Conservation (phyloP, 2,888 invertebrate genomes). For the Drosophila prostipennis region DNA sequence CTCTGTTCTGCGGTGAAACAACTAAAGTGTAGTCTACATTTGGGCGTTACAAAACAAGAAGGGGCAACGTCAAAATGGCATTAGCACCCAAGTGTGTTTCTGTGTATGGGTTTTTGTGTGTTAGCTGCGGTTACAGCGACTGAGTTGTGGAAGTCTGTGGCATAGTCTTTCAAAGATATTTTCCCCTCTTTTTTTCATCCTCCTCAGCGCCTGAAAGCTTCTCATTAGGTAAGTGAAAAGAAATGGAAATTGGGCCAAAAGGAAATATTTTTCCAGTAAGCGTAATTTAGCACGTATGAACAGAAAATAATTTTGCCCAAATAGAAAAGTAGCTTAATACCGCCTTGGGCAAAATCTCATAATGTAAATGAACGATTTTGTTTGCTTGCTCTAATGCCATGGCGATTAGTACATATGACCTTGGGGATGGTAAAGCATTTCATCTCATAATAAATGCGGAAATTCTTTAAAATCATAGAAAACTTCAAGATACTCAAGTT, state of each 20-base stretch:
- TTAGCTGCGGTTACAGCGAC: conserved; percentile 28
- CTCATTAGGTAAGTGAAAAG: conserved; percentile 44
- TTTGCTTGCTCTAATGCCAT: neutral
- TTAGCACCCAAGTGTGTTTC: conserved; percentile 38
- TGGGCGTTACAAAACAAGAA: conserved; percentile 50
- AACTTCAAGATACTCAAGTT: no score
- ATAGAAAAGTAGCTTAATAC: neutral
- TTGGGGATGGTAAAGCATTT: no score
- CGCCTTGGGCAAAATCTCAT: neutral
- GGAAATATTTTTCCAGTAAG: conserved; percentile 6
- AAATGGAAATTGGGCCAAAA: conserved; percentile 16
- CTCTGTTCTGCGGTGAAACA: conserved; percentile 48
- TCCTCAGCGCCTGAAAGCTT: conserved; percentile 25
- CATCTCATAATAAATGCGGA: no score
- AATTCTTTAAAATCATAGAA: no score
- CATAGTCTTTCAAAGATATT: conserved; percentile 18
- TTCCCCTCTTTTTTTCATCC: neutral
- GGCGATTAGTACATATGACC: neutral
- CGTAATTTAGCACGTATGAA: conserved; percentile 11
- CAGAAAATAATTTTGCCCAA: neutral
- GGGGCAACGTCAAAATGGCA: conserved; percentile 50
- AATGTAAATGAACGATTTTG: neutral
- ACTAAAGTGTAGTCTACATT: conserved; percentile 67
- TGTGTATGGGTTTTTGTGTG: conserved; percentile 19
- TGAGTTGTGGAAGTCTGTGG: conserved; percentile 18